Conservation (phyloP, 1,140 invertebrate genomes). For the Trichonephila clavipes region DNA sequence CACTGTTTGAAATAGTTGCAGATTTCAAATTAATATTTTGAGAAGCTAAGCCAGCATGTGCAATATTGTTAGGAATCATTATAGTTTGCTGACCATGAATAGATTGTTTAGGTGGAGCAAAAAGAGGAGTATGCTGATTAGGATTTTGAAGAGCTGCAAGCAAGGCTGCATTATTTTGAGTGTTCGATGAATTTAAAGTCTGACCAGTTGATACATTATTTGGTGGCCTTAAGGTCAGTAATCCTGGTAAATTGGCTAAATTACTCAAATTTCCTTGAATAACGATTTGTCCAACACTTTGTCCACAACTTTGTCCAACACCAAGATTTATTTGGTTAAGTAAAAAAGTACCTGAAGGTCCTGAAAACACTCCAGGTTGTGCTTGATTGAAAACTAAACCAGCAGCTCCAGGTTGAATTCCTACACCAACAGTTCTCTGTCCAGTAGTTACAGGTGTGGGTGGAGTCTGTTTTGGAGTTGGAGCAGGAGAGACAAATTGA, state of each 20-base stretch:
- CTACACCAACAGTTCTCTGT: slow-evolving; percentile 74
- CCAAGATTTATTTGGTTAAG: slow-evolving; percentile 78
- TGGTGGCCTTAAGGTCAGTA: slow-evolving; percentile 80
- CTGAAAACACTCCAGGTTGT: slow-evolving; percentile 73
- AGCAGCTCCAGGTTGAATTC: slow-evolving; percentile 40
- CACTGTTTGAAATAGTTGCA: slow-evolving; percentile 59
- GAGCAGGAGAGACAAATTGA: slow-evolving; percentile 70
- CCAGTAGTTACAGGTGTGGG: slow-evolving; percentile 43
- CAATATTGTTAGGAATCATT: slow-evolving; percentile 75
- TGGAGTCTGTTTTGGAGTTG: slow-evolving; percentile 59
- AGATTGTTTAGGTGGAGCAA: slow-evolving; percentile 52
- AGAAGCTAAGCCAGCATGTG: neutral
- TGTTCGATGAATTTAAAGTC: slow-evolving; percentile 13
- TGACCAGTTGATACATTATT: slow-evolving; percentile 45
- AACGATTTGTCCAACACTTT: slow-evolving; percentile 79
- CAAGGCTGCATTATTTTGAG: slow-evolving; percentile 76
- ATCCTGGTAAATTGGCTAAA: slow-evolving; percentile 77
- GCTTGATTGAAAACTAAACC: slow-evolving; percentile 74
- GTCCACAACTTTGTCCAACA: slow-evolving; percentile 78
- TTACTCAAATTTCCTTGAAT: slow-evolving; percentile 80
- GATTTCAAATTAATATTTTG: slow-evolving; percentile 71
- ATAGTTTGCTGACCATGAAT: slow-evolving; percentile 77
- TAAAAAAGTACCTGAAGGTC: slow-evolving; percentile 78
- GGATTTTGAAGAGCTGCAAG: slow-evolving; percentile 77
- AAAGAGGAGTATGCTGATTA: slow-evolving; percentile 74